Evolutionary conservation across 2,113 vertebrate species (phyloP).

Genomic region (Nannospalax galili): DNA sequence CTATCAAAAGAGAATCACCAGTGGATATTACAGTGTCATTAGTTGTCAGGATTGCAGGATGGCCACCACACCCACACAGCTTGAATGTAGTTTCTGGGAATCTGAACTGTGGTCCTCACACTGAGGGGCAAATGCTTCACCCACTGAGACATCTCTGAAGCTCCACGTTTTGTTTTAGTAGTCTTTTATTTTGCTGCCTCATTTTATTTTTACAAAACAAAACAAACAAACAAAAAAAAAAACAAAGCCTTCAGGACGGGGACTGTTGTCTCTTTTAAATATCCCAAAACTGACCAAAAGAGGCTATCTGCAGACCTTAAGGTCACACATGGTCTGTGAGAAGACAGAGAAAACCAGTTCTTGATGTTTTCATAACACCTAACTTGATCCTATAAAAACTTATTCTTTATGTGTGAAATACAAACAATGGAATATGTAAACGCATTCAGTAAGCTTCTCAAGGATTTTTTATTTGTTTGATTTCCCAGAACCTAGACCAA

Average conservation of each 20-base stretch:
- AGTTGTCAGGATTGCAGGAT: no score
- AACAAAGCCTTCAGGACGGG: slow-evolving; percentile 22
- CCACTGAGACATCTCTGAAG: no score
- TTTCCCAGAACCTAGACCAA: neutral
- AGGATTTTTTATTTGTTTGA: neutral
- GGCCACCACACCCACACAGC: no score
- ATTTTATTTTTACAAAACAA: neutral
- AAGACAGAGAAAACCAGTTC: neutral
- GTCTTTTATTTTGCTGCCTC: neutral
- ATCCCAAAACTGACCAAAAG: neutral
- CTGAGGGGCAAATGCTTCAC: no score
- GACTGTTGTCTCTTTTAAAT: neutral
- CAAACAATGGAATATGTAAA: neutral
- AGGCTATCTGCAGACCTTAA: neutral
- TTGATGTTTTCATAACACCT: neutral
- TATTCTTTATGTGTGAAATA: neutral
- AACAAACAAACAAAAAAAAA: no score
- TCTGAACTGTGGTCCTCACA: no score
- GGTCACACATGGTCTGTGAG: neutral
- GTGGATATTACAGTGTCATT: neutral
- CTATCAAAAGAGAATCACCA: neutral
- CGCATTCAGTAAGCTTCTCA: neutral
- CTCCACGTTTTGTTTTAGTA: neutral
- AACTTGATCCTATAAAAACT: neutral
- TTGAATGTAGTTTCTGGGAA: no score